A percentile compares a stretch with the other conserved stretches of the same genome.
Evolutionary conservation across 2,113 vertebrate genomes (phyloP).

Genomic region (Scatophagus argus): DNA sequence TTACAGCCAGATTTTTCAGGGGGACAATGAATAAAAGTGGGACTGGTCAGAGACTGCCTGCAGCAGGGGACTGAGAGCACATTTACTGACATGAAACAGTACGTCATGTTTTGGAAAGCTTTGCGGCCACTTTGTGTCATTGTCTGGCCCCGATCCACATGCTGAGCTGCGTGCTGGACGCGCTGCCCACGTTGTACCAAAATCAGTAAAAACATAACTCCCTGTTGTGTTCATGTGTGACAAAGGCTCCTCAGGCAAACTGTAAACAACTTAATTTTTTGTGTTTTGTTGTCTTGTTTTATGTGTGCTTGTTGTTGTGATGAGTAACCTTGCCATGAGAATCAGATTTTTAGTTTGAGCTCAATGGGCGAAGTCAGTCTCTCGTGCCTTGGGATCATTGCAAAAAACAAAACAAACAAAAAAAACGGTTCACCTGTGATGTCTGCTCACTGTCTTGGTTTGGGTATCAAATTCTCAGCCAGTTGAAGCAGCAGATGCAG

Average conservation of each 20-base stretch:
- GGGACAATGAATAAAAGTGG: not conserved
- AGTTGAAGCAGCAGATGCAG: constrained; percentile 41
- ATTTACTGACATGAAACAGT: constrained; percentile 40
- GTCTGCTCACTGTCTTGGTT: constrained; percentile 22
- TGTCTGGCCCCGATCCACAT: constrained; percentile 11
- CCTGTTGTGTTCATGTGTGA: constrained; percentile 1
- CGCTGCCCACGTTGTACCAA: constrained; percentile 21
- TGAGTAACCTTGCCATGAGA: constrained; percentile 41
- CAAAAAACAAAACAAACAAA: too few species aligned
- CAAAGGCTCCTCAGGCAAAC: not conserved
- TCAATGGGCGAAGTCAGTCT: not conserved
- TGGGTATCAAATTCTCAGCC: constrained; percentile 39
- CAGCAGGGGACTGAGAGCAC: constrained; percentile 19
- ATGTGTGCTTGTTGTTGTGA: not conserved
- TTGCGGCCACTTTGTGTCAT: constrained; percentile 22
- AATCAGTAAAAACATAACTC: constrained; percentile 21
- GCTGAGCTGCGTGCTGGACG: constrained; percentile 26
- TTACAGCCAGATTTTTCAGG: constrained; percentile 37
- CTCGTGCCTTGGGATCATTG: not conserved
- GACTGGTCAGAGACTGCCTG: constrained; percentile 33
- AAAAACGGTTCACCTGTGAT: not conserved
- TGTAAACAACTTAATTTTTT: not conserved
- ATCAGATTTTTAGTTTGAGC: not conserved
- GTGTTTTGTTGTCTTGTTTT: constrained; percentile 7
- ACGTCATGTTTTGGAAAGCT: constrained; percentile 35